These are phyloP conservation scores for Lasioglossum villosulum DNA, from an alignment of 2,888 invertebrate genomes.

Conservation along the genomic window DNA sequence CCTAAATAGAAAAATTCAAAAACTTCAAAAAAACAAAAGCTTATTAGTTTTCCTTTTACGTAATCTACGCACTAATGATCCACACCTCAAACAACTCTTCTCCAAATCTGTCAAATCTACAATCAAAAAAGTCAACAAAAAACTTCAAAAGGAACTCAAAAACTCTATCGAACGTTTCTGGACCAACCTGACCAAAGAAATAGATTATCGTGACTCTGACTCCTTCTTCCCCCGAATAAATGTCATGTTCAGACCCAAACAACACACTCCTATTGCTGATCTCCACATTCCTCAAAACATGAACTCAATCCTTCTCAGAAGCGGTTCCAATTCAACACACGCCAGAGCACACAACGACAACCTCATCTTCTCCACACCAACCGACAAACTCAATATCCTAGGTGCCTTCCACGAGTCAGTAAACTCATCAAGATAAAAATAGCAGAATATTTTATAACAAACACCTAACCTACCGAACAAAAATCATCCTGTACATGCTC, in stretches of 20 bases:
- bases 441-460: neutral
- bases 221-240: slow-evolving; percentile 11
- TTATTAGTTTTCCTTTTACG: neutral
- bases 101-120: neutral
- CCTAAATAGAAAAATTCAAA: neutral
- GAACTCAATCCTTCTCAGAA: neutral
- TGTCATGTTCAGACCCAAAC: neutral
- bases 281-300: neutral
- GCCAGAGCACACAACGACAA: neutral
- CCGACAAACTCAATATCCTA: neutral
- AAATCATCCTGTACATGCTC: neutral
- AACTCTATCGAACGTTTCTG: neutral
- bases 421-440: neutral
- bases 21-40: neutral
- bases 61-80: neutral
- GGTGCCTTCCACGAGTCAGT: neutral
- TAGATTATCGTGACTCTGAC: neutral
- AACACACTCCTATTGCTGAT: neutral
- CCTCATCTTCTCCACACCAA: neutral
- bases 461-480: neutral
- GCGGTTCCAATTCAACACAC: neutral
- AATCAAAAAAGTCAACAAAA: neutral
- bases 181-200: neutral
- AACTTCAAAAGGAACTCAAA: neutral
- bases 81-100: too few species aligned